Conservation (phyloP, 2,797 vertebrate genomes). For the Streptopelia turtur region DNA sequence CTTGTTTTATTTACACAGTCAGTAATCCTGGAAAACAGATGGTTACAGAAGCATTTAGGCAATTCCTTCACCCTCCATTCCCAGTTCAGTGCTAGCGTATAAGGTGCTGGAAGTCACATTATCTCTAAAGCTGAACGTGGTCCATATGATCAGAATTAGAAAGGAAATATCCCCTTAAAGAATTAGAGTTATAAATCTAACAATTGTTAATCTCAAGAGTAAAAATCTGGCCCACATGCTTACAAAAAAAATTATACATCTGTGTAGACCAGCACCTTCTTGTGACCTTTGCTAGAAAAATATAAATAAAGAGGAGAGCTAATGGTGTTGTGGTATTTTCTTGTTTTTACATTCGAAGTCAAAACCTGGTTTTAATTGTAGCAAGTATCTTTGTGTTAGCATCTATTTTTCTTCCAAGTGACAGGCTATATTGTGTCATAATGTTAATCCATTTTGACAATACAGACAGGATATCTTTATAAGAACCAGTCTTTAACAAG, state of each 20-base stretch:
- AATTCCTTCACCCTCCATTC: background rate
- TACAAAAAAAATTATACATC: background rate
- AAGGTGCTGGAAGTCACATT: background rate
- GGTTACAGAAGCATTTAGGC: background rate
- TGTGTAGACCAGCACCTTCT: background rate
- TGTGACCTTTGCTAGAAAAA: background rate
- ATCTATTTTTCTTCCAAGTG: conserved; percentile 16
- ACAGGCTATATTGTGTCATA: background rate
- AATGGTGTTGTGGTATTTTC: background rate
- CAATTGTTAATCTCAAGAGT: background rate
- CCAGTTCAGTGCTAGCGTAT: background rate
- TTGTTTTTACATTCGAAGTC: background rate
- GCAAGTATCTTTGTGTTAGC: background rate
- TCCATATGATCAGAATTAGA: background rate
- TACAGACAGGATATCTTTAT: background rate
- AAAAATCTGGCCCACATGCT: background rate
- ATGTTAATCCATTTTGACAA: conserved; percentile 47
- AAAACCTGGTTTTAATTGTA: conserved; percentile 13
- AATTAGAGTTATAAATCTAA: background rate
- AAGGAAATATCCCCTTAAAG: background rate
- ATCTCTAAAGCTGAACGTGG: background rate
- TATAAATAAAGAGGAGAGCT: background rate
- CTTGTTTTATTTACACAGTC: background rate
- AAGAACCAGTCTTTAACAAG: conserved; percentile 31
- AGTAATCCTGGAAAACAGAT: background rate